Evolutionary conservation across 1,140 invertebrate species (phyloP).

Genomic region (Ladona fulva): DNA sequence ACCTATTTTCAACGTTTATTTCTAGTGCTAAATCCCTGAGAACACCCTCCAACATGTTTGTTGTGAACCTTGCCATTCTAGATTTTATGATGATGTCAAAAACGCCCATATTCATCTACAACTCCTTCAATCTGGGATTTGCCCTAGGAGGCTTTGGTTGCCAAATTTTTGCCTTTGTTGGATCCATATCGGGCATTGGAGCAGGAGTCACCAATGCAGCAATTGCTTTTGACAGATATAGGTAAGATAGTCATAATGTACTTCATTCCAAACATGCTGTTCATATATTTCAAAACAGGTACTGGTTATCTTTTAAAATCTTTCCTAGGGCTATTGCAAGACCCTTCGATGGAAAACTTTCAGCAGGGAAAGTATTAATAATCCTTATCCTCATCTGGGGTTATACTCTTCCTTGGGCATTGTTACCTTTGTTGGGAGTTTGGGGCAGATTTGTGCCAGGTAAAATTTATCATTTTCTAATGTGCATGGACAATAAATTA

Average conservation of each 20-base stretch:
- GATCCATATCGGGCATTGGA: constrained; percentile 68
- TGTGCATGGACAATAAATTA: no score
- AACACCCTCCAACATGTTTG: constrained; percentile 84
- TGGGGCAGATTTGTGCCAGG: constrained; percentile 76
- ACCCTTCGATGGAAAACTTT: constrained; percentile 70
- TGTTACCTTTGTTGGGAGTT: constrained; percentile 64
- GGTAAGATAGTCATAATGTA: constrained; percentile 31
- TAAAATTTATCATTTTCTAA: constrained; percentile 28
- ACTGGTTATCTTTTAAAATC: background rate
- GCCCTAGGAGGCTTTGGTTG: constrained; percentile 61
- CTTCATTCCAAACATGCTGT: background rate
- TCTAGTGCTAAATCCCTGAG: constrained; percentile 68
- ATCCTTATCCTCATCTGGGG: constrained; percentile 64
- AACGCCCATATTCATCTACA: constrained; percentile 78
- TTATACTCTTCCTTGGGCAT: constrained; percentile 68
- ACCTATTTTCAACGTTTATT: background rate
- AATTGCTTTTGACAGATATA: constrained; percentile 64
- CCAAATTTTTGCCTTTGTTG: constrained; percentile 66
- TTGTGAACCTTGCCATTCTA: constrained; percentile 75
- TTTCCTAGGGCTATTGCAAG: constrained; percentile 67
- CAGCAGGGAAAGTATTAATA: constrained; percentile 60
- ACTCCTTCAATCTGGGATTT: constrained; percentile 69
- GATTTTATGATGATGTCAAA: constrained; percentile 85
- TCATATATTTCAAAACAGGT: no score
- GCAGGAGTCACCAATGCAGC: constrained; percentile 69